Conservation (phyloP, 2,888 invertebrate genomes). For the Phasia obesa region DNA sequence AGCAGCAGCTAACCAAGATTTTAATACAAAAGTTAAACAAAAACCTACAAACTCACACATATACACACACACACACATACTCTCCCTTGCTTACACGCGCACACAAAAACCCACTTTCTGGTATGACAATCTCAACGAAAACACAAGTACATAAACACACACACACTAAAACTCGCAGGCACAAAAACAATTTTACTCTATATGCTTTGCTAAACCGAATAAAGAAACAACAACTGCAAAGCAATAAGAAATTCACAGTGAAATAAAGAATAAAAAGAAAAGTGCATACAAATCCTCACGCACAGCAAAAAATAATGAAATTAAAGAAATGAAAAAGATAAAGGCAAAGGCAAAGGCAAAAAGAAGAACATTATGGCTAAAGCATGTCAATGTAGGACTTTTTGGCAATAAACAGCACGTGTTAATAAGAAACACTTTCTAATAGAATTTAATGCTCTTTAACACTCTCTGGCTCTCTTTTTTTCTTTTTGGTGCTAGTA, state of each 20-base stretch:
- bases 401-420: constrained; percentile 58
- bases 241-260: constrained; percentile 23
- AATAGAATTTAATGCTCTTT: constrained; percentile 5
- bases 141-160: constrained; percentile 6
- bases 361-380: constrained; percentile 31
- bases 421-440: constrained; percentile 53
- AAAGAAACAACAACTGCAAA: background rate
- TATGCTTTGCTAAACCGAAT: background rate
- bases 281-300: constrained; percentile 13
- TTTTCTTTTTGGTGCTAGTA: background rate
- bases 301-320: constrained; percentile 7
- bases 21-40: constrained; percentile 53
- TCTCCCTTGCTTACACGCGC: constrained; percentile 23
- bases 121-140: constrained; percentile 16
- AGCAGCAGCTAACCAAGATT: constrained; percentile 61
- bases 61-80: constrained; percentile 22
- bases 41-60: constrained; percentile 10
- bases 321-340: constrained; percentile 11
- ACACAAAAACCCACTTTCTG: constrained; percentile 23
- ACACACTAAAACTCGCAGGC: background rate
- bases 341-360: constrained; percentile 17
- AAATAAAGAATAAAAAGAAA: constrained; percentile 15
- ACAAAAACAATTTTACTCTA: background rate
- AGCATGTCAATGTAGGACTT: constrained; percentile 50
- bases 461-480: background rate